Conservation (phyloP, 2,113 vertebrate species). For the Garra rufa region DNA sequence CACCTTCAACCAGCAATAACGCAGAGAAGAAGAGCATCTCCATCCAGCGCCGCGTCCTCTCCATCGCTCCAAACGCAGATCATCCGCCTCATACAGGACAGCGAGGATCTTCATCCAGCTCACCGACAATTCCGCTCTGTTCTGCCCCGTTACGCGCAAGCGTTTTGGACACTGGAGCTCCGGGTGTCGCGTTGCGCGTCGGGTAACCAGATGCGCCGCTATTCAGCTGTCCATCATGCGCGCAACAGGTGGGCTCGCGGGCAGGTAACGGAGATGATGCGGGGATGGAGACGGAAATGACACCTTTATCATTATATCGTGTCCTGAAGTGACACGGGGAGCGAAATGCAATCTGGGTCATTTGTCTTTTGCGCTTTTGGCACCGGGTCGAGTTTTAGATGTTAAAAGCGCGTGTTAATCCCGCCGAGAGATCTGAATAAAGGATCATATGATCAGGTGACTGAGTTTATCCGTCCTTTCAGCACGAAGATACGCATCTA, state of each 20-base stretch:
- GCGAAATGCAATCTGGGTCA: conserved; percentile 4
- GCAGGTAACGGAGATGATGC: background rate
- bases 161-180: conserved; percentile 70
- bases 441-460: background rate
- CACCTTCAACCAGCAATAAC: conserved; percentile 62
- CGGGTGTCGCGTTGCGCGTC: conserved; percentile 73
- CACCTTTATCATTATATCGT: background rate
- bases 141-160: conserved; percentile 44
- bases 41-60: conserved; percentile 54
- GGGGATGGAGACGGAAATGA: background rate
- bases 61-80: conserved; percentile 41
- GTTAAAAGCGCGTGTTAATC: background rate
- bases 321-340: background rate
- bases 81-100: background rate
- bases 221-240: conserved; percentile 70
- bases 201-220: conserved; percentile 74
- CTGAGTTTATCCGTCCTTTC: background rate
- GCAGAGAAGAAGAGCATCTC: conserved; percentile 64
- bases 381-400: background rate
- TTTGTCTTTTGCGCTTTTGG: background rate
- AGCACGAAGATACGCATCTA: conserved; percentile 23
- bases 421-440: background rate
- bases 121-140: background rate
- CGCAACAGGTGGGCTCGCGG: conserved; percentile 53
- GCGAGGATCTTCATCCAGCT: background rate